These are phyloP conservation scores for Andrena haemorrhoa DNA, from an alignment of 2,888 invertebrate genomes.

Conservation along the genomic window DNA sequence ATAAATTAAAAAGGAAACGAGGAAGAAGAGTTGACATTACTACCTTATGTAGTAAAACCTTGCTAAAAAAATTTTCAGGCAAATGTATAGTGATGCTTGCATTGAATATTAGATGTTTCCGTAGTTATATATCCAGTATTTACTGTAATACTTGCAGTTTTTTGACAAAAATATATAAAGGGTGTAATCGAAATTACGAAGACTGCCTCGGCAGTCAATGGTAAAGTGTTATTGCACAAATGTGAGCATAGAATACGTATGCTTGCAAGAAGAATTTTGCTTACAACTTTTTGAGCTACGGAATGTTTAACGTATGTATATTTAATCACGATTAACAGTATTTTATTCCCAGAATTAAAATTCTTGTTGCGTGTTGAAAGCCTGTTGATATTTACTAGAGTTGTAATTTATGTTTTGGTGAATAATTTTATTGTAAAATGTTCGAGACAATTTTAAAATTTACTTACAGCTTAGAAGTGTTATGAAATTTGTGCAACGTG, in stretches of 20 bases:
- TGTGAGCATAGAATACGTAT: slow-evolving; percentile 42
- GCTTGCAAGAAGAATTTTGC: slow-evolving; percentile 51
- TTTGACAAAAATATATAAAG: slow-evolving; percentile 53
- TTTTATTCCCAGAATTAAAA: slow-evolving; percentile 39
- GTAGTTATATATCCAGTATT: slow-evolving; percentile 65
- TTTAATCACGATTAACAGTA: slow-evolving; percentile 22
- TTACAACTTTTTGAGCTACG: slow-evolving; percentile 60
- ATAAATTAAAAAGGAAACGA: slow-evolving; percentile 44
- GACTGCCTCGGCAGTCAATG: slow-evolving; percentile 43
- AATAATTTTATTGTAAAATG: slow-evolving; percentile 32
- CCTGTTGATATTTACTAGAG: slow-evolving; percentile 45
- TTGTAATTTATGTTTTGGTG: slow-evolving; percentile 35
- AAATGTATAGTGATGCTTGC: slow-evolving; percentile 58
- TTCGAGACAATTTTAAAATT: slow-evolving; percentile 35
- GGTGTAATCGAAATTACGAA: slow-evolving; percentile 52
- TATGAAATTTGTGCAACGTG: slow-evolving; percentile 24
- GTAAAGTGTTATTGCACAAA: slow-evolving; percentile 65
- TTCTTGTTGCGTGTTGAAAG: slow-evolving; percentile 34
- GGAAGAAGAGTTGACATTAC: slow-evolving; percentile 40
- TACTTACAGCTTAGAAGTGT: slow-evolving; percentile 43
- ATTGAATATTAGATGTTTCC: slow-evolving; percentile 60
- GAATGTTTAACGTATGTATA: slow-evolving; percentile 20
- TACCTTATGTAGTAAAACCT: slow-evolving; percentile 46
- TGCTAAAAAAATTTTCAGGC: slow-evolving; percentile 60
- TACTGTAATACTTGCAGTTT: slow-evolving; percentile 59